These are phyloP conservation scores for Mastacembelus armatus DNA, from an alignment of 2,797 vertebrate genomes.

Conservation along the genomic window DNA sequence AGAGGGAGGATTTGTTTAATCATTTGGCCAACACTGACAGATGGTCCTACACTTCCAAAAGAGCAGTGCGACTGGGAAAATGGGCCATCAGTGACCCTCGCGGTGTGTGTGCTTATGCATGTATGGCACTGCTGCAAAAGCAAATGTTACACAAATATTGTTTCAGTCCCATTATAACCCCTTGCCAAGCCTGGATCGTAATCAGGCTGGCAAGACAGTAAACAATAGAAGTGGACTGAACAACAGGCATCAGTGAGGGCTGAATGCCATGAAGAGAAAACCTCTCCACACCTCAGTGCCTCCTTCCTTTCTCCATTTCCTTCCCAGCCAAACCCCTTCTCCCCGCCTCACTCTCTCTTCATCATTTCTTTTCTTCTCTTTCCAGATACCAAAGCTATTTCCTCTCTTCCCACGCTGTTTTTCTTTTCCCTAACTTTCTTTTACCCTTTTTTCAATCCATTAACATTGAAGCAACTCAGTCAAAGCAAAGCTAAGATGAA, in stretches of 20 bases:
- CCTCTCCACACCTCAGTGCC: conserved; percentile 46
- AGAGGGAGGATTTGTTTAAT: conserved; percentile 76
- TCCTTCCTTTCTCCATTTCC: conserved; percentile 19
- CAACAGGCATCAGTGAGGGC: conserved; percentile 65
- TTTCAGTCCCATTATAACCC: conserved; percentile 47
- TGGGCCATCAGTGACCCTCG: conserved; percentile 73
- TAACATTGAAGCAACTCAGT: neutral
- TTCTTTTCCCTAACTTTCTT: no score
- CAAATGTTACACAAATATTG: conserved; percentile 58
- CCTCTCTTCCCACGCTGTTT: neutral
- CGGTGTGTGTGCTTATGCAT: conserved; percentile 42
- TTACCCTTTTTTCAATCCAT: conserved; percentile 11
- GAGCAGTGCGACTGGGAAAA: conserved; percentile 77
- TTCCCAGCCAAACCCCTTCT: conserved; percentile 25
- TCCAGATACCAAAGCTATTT: no score
- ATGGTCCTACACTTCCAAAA: conserved; percentile 83
- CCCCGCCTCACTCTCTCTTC: conserved; percentile 1
- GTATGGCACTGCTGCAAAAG: conserved; percentile 63
- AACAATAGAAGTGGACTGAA: conserved; percentile 56
- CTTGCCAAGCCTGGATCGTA: conserved; percentile 60
- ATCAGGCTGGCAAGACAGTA: conserved; percentile 60
- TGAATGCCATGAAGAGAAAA: conserved; percentile 51
- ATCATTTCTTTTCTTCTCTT: neutral
- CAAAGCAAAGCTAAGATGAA: conserved; percentile 16
- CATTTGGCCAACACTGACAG: conserved; percentile 81